A percentile compares a stretch with the other conserved stretches of the same genome.
Conservation (phyloP, 2,113 vertebrate species). For the Acinonyx jubatus region DNA sequence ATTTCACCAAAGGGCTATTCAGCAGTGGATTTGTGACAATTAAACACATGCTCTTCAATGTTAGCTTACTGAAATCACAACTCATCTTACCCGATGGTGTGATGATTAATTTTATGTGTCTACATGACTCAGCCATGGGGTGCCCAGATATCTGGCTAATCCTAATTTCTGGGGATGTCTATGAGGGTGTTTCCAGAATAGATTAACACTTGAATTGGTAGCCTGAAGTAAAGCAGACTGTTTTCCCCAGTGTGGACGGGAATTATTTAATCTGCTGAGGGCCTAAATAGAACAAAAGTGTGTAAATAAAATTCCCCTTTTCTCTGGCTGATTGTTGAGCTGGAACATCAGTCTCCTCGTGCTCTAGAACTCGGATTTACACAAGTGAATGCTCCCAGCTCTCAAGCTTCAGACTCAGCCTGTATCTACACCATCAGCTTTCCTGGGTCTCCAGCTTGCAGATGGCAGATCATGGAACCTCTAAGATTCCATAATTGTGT, state of each 20-base stretch:
- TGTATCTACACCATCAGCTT: background rate
- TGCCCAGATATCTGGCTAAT: background rate
- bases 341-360: background rate
- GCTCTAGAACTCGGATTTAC: background rate
- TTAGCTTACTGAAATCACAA: conserved; percentile 13
- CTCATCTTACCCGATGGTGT: background rate
- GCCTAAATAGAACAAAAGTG: background rate
- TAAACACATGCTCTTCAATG: background rate
- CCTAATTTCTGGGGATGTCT: background rate
- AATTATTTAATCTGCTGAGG: background rate
- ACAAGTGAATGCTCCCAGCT: background rate
- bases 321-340: background rate
- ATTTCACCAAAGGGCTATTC: conserved; percentile 32
- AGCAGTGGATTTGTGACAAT: background rate
- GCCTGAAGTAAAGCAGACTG: background rate
- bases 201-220: background rate
- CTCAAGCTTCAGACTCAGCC: background rate
- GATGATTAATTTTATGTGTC: conserved; percentile 21
- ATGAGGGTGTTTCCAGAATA: background rate
- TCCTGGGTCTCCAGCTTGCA: background rate
- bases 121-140: background rate
- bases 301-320: background rate
- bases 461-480: background rate
- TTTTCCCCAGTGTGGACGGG: background rate
- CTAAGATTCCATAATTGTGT: background rate